Evolutionary conservation across 2,888 invertebrate species (phyloP).

Genomic region (Crocallis elinguaria): DNA sequence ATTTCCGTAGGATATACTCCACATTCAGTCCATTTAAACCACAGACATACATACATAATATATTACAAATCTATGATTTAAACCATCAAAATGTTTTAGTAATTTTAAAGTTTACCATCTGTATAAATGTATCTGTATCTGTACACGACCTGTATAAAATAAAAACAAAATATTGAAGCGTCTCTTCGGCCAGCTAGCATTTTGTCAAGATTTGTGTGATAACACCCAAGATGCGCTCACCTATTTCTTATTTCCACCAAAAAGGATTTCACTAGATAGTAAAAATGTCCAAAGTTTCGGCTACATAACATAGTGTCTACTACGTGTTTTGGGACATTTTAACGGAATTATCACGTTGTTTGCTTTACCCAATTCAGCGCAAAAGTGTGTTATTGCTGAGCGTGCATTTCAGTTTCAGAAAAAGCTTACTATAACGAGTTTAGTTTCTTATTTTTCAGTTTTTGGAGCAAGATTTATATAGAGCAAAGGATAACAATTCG

Average conservation of each 20-base stretch:
- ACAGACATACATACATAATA: too few relatives aligned
- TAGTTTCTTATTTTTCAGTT: conserved; percentile 9
- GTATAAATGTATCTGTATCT: too few relatives aligned
- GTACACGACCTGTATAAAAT: conserved; percentile 46
- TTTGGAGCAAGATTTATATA: conserved; percentile 1
- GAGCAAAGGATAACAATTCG: conserved; percentile 1
- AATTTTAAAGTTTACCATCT: conserved; percentile 21
- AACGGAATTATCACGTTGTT: conserved; percentile 55
- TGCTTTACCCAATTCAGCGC: conserved; percentile 39
- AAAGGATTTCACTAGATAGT: conserved; percentile 58
- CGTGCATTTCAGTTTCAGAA: conserved; percentile 16
- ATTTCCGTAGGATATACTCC: too few relatives aligned
- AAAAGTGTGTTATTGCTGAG: conserved; percentile 21
- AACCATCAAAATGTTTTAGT: not conserved
- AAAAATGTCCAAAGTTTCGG: conserved; percentile 69
- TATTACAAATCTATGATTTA: too few relatives aligned
- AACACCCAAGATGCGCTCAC: conserved; percentile 47
- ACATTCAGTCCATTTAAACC: too few relatives aligned
- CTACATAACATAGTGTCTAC: conserved; percentile 57
- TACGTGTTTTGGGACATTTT: conserved; percentile 57
- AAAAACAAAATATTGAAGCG: conserved; percentile 51
- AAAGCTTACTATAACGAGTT: conserved; percentile 3
- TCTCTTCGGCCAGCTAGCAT: conserved; percentile 49
- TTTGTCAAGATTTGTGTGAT: conserved; percentile 62
- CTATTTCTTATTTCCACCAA: conserved; percentile 49